Evolutionary conservation across 2,113 vertebrate genomes (phyloP), one percentile per base, ranked within the genome.

Genomic region (Oncorhynchus mykiss): DNA sequence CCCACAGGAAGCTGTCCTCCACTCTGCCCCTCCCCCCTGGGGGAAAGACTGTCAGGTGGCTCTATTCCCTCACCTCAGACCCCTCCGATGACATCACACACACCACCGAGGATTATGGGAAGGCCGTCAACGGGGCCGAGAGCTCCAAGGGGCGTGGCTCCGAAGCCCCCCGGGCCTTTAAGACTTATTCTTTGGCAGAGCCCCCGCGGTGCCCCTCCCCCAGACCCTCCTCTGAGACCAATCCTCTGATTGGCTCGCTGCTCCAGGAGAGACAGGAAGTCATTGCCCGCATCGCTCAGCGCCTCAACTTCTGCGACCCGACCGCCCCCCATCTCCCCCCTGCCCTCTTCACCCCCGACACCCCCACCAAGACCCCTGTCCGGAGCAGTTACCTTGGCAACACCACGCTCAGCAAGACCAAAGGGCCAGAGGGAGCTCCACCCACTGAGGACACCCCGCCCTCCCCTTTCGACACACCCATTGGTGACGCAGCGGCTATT

Each of bases 191-290:
- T 54, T 69, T 95, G 75, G 82, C 89, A 2, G 95, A 97, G 80
- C 90, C 94, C 0, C 85, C 91, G 0, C 91, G 91, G 49, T 90
- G 79, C 76, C 92, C 90, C 29, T 93, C 92, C 82, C 92, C 93
- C 18, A 90, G 92, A 79, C 92, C 94, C n/a, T 27, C 88, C 1
- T 92, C 89, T 18, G 96, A 98, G 82, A 92, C 94, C 31, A 97
- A 96, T 86, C 96, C 97, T 79, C 89, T 98, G 85, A 99, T 99
- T 85, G 96, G 96, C 71, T 97, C 95, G 67, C 91, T 99, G 79
- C 96, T 99, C 87, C 97, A 98, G 78, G 97, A 99, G 67, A 93
- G 97, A 77, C 96, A 99, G 84, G 97, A 99, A 85, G 96, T 99
- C 75, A 99, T 99, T 3, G 96, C 97, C 69, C 95, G 98, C 85